phyloP scores from a whole-genome alignment of 2,888 invertebrate genomes.

The Oxyteleia sp. region DNA sequence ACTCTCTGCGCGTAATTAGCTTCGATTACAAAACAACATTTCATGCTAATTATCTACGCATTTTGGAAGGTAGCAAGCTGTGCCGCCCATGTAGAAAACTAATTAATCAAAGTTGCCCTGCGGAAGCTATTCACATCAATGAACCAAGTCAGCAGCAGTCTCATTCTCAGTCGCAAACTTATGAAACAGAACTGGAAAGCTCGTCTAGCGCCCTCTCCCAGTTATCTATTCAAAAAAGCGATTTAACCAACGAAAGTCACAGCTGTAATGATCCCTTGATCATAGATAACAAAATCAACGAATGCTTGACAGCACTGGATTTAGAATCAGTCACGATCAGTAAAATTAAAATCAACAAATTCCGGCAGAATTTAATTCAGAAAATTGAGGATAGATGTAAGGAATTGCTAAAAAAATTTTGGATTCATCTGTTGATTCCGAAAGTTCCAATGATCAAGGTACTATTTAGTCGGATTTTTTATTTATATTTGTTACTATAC shows the following conservation, averaged over 20 bases:
- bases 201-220: slow-evolving; percentile 19
- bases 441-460: slow-evolving; percentile 20
- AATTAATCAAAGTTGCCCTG: too few species aligned
- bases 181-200: slow-evolving; percentile 15
- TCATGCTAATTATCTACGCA: too few species aligned
- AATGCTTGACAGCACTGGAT: slow-evolving; percentile 24
- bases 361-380: slow-evolving; percentile 9
- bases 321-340: slow-evolving; percentile 15
- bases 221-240: slow-evolving; percentile 18
- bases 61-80: too few species aligned
- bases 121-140: too few species aligned
- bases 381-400: slow-evolving; percentile 11
- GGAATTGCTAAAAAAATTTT: slow-evolving; percentile 11
- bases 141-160: too few species aligned
- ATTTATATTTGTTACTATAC: slow-evolving; percentile 8
- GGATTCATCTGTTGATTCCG: slow-evolving; percentile 13
- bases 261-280: slow-evolving; percentile 29
- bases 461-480: slow-evolving; percentile 19
- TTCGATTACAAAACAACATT: too few species aligned
- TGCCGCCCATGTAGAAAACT: too few species aligned
- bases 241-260: slow-evolving; percentile 36
- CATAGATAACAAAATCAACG: slow-evolving; percentile 18
- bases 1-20: too few species aligned
- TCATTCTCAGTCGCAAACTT: too few species aligned
- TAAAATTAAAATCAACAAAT: slow-evolving; percentile 11